Percentiles rank a stretch among this genome's conserved stretches.
These are phyloP conservation scores for Drosophila rhopaloa DNA, from an alignment of 1,140 invertebrate genomes.

Conservation along the genomic window DNA sequence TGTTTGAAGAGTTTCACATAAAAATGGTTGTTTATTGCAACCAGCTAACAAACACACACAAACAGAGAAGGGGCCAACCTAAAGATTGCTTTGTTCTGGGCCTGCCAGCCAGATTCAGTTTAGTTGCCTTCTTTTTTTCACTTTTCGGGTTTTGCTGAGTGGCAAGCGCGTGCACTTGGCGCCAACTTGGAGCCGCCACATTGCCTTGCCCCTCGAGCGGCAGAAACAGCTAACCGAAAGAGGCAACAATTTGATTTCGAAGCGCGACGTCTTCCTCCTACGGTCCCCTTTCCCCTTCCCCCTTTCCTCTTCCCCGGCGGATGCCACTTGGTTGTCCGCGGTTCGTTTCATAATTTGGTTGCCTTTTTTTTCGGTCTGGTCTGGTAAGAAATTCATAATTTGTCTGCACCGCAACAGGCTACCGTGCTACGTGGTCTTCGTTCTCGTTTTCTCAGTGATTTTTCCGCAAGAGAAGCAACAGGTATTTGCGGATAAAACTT, in stretches of 20 bases:
- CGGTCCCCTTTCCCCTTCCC: neutral
- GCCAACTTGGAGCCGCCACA: slow-evolving; percentile 60
- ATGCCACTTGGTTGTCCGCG: slow-evolving; percentile 33
- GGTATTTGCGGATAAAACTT: slow-evolving; percentile 37
- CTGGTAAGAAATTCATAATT: slow-evolving; percentile 66
- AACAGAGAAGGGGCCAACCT: slow-evolving; percentile 14
- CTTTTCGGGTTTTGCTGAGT: slow-evolving; percentile 43
- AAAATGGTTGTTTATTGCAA: slow-evolving; percentile 48
- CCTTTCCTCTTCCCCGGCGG: slow-evolving; percentile 18
- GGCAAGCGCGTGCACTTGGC: slow-evolving; percentile 68
- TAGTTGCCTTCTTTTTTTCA: neutral
- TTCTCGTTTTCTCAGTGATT: slow-evolving; percentile 13
- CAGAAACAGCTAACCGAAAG: slow-evolving; percentile 21
- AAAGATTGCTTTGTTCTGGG: slow-evolving; percentile 39
- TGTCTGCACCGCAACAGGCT: slow-evolving; percentile 57
- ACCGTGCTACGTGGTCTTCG: slow-evolving; percentile 65
- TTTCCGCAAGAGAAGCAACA: slow-evolving; percentile 22
- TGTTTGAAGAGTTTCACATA: slow-evolving; percentile 55
- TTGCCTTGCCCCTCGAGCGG: slow-evolving; percentile 34
- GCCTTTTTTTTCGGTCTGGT: slow-evolving; percentile 34
- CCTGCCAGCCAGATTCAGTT: slow-evolving; percentile 23
- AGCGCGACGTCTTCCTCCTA: slow-evolving; percentile 16
- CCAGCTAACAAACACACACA: slow-evolving; percentile 30
- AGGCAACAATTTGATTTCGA: slow-evolving; percentile 49
- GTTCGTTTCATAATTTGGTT: slow-evolving; percentile 67